These are phyloP conservation scores for Yponomeuta evonymella DNA, from an alignment of 2,888 invertebrate species.

Conservation along the genomic window DNA sequence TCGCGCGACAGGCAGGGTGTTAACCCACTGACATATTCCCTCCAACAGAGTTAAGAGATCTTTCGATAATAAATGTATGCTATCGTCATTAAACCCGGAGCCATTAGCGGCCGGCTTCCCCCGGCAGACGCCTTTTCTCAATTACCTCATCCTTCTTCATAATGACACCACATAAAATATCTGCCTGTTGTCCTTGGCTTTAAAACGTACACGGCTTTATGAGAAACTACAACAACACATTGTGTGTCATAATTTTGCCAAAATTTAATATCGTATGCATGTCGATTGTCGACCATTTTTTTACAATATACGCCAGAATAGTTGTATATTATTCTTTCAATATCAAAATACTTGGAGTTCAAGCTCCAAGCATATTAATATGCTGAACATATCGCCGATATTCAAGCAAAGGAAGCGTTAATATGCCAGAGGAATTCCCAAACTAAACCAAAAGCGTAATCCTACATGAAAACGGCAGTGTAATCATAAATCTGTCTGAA, in stretches of 20 bases:
- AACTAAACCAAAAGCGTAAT: not conserved
- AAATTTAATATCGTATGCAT: too few species aligned
- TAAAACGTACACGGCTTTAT: too few species aligned
- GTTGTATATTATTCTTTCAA: too few species aligned
- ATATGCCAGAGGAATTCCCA: not conserved
- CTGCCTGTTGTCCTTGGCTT: not conserved
- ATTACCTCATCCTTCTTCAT: slow-evolving; percentile 13
- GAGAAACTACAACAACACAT: too few species aligned
- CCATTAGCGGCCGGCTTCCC: slow-evolving; percentile 53
- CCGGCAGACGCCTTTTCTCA: slow-evolving; percentile 18
- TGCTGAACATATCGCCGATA: not conserved
- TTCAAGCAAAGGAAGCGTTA: not conserved
- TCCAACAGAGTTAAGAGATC: slow-evolving; percentile 29
- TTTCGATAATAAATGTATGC: slow-evolving; percentile 28
- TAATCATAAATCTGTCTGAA: slow-evolving; percentile 51
- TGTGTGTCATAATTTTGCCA: too few species aligned
- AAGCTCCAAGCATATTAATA: not conserved
- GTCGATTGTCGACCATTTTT: too few species aligned
- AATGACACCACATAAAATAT: slow-evolving; percentile 18
- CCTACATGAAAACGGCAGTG: slow-evolving; percentile 16
- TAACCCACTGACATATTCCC: slow-evolving; percentile 10
- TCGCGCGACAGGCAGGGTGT: not conserved
- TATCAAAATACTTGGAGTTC: not conserved
- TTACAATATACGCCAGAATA: too few species aligned
- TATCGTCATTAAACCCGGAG: slow-evolving; percentile 31